Evolutionary conservation across 1,140 invertebrate genomes (phyloP).

Genomic region (Lepidurus couesii): DNA sequence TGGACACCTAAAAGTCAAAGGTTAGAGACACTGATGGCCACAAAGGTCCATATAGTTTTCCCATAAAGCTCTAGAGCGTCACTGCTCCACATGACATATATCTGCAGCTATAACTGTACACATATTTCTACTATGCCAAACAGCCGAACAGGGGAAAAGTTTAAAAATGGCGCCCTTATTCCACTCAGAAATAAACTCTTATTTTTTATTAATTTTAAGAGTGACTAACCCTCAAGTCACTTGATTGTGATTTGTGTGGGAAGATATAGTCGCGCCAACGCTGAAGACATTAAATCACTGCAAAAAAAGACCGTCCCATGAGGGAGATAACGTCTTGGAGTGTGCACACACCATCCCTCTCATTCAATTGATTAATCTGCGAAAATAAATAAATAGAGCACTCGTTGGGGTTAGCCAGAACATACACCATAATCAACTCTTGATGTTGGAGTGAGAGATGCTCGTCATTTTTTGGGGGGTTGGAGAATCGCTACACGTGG

Average conservation of each 20-base stretch:
- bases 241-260: slow-evolving; percentile 9
- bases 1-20: slow-evolving; percentile 2
- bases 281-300: not conserved
- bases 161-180: too few relatives aligned
- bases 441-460: not conserved
- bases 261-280: not conserved
- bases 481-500: not conserved
- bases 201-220: too few relatives aligned
- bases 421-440: not conserved
- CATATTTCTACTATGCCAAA: too few relatives aligned
- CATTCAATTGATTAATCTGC: not conserved
- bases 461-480: not conserved
- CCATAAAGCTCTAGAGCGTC: not conserved
- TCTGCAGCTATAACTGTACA: too few relatives aligned
- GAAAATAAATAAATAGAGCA: not conserved
- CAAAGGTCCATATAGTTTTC: not conserved
- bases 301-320: not conserved
- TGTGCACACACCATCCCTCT: not conserved
- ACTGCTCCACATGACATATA: too few relatives aligned
- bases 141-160: too few relatives aligned
- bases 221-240: not conserved
- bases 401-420: not conserved
- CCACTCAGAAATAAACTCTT: too few relatives aligned
- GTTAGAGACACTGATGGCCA: not conserved
- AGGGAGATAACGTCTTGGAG: slow-evolving; percentile 18